Evolutionary conservation across 2,797 vertebrate genomes (phyloP), one percentile per base, ranked within the genome.

Genomic region (Acanthurus tractus): DNA sequence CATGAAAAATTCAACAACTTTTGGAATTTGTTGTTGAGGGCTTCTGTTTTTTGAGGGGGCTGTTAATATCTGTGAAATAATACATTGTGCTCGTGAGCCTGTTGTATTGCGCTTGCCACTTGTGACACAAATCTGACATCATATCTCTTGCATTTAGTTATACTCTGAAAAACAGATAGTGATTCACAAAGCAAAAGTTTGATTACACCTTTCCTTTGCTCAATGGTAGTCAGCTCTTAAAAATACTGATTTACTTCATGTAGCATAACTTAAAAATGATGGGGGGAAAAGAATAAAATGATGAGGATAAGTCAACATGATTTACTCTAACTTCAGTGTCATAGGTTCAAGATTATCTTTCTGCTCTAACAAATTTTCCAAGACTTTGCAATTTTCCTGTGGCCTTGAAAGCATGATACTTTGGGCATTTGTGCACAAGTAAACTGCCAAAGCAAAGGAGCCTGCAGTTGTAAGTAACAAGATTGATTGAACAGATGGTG

Each of bases 381-480:
- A 76, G 36, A 54, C 63, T 29, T 84, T 89, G 85, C 74, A 83
- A 81, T 84, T 88, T 90, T 88, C 83, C 84, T 71, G 38, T 85
- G 86, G 66, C 87, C 92, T 82, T 86, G 74, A 89, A 91, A 86
- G 55, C 53, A 75, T 13, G 57, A 76, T 36, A 81, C 86, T 88
- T 79, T 61, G 50, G 87, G 87, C 81, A 67, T 70, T 88, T 79
- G 57, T 62, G 67, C 74, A 73, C 70, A 66, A 85, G 76, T 29
- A 58, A 71, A 70, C 20, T 71, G 78, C 72, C 79, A 86, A 76
- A 78, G 56, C 38, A 79, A 69, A 78, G 69, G 76, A 63, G 54
- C 64, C 55, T 4, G 3, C 63, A 55, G 63, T 70, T 78, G 10
- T 78, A 74, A 78, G 73, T 15, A 65, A 76, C 49, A 76, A 76